Percentiles rank a stretch among this genome's conserved stretches.
phyloP scores from a whole-genome alignment of 1,140 invertebrate species.

The Drosophila tristis region DNA sequence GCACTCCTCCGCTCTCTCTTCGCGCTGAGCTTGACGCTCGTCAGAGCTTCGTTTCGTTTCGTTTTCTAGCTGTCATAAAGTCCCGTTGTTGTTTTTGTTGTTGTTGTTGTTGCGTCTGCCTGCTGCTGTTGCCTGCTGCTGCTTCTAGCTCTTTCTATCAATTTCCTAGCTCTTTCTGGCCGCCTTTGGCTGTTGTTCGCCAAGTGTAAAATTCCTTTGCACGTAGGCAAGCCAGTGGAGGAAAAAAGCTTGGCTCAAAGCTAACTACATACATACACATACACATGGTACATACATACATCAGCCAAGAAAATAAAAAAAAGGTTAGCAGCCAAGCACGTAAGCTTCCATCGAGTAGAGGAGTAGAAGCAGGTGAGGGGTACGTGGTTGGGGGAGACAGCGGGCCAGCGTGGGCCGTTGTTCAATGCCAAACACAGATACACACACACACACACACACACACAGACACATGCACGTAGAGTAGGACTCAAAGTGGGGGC shows the following conservation, averaged over 20 bases:
- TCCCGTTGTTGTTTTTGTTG: slow-evolving; percentile 73
- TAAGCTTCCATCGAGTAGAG: slow-evolving; percentile 57
- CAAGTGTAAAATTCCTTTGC: slow-evolving; percentile 80
- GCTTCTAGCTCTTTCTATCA: slow-evolving; percentile 54
- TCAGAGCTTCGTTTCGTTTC: slow-evolving; percentile 50
- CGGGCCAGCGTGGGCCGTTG: slow-evolving; percentile 47
- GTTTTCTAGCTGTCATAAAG: slow-evolving; percentile 78
- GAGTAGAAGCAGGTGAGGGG: slow-evolving; percentile 12
- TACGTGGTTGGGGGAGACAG: slow-evolving; percentile 1
- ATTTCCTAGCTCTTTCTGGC: slow-evolving; percentile 48
- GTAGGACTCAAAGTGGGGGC: slow-evolving; percentile 28
- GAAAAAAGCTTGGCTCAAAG: slow-evolving; percentile 54
- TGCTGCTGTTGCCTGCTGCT: slow-evolving; percentile 13
- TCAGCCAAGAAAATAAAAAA: slow-evolving; percentile 31
- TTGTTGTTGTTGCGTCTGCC: slow-evolving; percentile 17
- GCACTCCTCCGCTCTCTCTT: not conserved
- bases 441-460: slow-evolving; percentile 7
- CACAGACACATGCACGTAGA: not conserved
- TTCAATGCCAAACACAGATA: slow-evolving; percentile 46
- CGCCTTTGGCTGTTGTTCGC: slow-evolving; percentile 59
- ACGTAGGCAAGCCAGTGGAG: slow-evolving; percentile 61
- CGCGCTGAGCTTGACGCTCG: slow-evolving; percentile 36
- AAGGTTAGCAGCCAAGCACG: slow-evolving; percentile 64
- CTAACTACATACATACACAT: slow-evolving; percentile 37
- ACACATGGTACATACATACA: slow-evolving; percentile 16